Evolutionary conservation across 2,113 vertebrate genomes (phyloP), one percentile per base, ranked within the genome.

Genomic region (Plectropomus leopardus): DNA sequence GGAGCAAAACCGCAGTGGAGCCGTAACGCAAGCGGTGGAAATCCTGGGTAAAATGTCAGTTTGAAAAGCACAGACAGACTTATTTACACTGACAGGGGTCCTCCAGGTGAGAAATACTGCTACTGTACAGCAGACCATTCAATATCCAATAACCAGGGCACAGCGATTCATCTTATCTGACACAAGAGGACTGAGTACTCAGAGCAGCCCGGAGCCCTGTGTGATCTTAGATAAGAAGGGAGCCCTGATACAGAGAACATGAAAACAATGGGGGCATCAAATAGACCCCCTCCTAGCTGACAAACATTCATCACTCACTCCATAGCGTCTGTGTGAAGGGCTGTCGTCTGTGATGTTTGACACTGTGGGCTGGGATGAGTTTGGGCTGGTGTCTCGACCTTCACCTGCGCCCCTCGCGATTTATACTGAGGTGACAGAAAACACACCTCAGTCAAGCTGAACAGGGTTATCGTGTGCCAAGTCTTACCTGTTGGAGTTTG

Each of bases 261-360:
- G 21, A 80, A 76, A 84, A 90, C 83, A 91, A 66, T 15, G 58
- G 59, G 47, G 71, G 55, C 26, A 86, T 87, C 42, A 86, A 83
- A 88, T 60, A 65, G 47, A 59, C 17, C 16, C 34, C 40, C 63
- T 42, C n/a, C 48, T 15, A 10, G 32, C 45, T 69, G 77, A 70
- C 63, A 58, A 81, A 86, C 83, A 87, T 83, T 90, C 90, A 91
- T 89, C 86, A 96, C 95, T 96, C 94, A 96, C 95, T 96, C 95
- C 95, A 96, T 96, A 82, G 86, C 80, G 92, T 92, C 86, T 91
- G 93, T 92, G 90, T 90, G 89, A 77, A 71, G 92, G 89, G 88
- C 42, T 82, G 92, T 86, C 88, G 93, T 94, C 94, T 89, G 92
- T 87, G 92, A 80, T 34, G 78, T 93, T 66, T 90, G 88, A 92